phyloP scores from a whole-genome alignment of 2,113 vertebrate genomes.

The Sorex araneus region DNA sequence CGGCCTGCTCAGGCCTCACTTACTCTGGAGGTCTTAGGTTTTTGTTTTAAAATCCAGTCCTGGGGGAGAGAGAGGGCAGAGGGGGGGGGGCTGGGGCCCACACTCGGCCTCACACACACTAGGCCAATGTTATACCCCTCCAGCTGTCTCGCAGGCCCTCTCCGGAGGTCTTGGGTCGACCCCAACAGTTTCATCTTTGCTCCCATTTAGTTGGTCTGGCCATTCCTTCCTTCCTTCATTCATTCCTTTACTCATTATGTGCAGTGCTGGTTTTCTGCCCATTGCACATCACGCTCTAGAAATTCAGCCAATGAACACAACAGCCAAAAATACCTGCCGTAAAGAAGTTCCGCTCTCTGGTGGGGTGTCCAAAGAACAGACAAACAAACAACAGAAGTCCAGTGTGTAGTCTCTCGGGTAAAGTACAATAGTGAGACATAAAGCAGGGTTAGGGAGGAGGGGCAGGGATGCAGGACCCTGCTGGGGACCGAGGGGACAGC shows the following conservation, averaged over 20 bases:
- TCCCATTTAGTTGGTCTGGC: neutral
- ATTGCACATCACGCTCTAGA: neutral
- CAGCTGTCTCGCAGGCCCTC: neutral
- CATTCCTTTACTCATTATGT: neutral
- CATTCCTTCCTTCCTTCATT: neutral
- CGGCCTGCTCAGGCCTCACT: neutral
- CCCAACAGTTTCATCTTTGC: constrained; percentile 17
- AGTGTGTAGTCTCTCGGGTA: neutral
- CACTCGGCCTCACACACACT: too few species aligned
- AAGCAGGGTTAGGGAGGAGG: neutral
- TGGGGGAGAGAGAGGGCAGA: too few species aligned
- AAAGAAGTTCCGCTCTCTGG: neutral
- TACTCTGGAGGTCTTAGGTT: neutral
- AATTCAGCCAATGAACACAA: neutral
- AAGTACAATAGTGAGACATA: neutral
- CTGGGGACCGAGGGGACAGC: neutral
- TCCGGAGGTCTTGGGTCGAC: neutral
- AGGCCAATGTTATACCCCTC: too few species aligned
- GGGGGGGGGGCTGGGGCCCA: too few species aligned
- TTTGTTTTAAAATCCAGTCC: too few species aligned
- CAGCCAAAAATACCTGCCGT: neutral
- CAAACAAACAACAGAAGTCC: neutral
- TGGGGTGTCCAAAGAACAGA: neutral
- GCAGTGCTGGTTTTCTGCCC: neutral
- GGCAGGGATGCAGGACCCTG: neutral